Evolutionary conservation across 2,113 vertebrate species (phyloP), one percentile per base, ranked within the genome.

Genomic region (Otolemur garnettii): DNA sequence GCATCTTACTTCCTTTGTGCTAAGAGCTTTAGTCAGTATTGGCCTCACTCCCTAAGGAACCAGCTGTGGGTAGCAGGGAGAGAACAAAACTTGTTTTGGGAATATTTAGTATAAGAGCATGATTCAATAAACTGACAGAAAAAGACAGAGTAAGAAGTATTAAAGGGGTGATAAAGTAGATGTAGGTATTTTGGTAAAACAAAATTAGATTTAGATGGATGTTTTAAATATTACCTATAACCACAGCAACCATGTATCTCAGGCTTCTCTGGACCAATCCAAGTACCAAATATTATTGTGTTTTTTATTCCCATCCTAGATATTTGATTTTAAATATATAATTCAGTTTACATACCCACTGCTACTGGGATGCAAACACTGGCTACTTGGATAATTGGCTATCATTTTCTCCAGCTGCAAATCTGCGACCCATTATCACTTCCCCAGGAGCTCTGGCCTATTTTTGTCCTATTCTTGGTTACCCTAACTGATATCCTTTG

Each of bases 101-200:
- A 28, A 50, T 30, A 79, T 18, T 78, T 55, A 71, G n/a, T 45
- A 28, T 2, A 92, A 92, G 71, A 94, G 35, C 53, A 68, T 72
- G 89, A 87, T 91, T 88, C 87, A 57, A 81, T 68, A 86, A 94
- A 78, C 55, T 21, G 1, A 90, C 42, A 92, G 50, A 85, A 95
- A 85, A 95, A 77, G n/a, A 45, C 45, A 50, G 35, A 30, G n/a
- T 22, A 1, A 86, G 75, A 50, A 81, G 35, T 35, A 81, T 60
- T 80, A 71, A 81, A 94, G 60, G 3, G 30, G 19, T 71, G 55
- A 38, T 74, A 45, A 93, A 93, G 45, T 3, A 60, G 28, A 53
- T 35, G 64, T 77, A 33, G 55, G 50, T 30, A 59, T 72, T 84
- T 45, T 64, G 26, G 14, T 45, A 64, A 82, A 93, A 95, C 13